Conservation (phyloP, 2,888 invertebrate species). For the Kuschelorhynchus macadamiae region DNA sequence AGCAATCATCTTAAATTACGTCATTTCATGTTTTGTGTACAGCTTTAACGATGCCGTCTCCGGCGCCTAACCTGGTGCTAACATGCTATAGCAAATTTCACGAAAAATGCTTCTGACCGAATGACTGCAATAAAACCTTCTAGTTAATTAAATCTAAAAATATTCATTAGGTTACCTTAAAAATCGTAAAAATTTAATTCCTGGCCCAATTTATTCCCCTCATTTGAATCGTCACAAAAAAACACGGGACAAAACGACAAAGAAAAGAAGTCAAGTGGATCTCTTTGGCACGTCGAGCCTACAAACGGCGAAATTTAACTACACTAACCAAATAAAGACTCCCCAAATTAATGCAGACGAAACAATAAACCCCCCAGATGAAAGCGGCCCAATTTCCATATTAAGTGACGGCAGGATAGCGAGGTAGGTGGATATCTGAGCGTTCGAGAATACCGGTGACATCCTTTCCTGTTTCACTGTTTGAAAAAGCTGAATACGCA, state of each 20-base stretch:
- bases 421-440: slow-evolving; percentile 42
- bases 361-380: slow-evolving; percentile 51
- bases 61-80: no score
- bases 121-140: no score
- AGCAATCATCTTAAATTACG: no score
- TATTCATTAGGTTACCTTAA: slow-evolving; percentile 14
- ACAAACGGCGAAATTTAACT: slow-evolving; percentile 49
- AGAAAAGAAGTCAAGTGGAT: slow-evolving; percentile 44
- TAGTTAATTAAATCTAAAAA: no score
- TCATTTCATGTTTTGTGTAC: no score
- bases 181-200: slow-evolving; percentile 30
- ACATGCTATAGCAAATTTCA: no score
- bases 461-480: slow-evolving; percentile 20
- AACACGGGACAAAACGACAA: slow-evolving; percentile 31
- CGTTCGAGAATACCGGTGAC: slow-evolving; percentile 28
- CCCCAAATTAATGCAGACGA: slow-evolving; percentile 52
- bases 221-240: slow-evolving; percentile 22
- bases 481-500: slow-evolving; percentile 8
- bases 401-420: slow-evolving; percentile 42
- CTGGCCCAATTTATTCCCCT: slow-evolving; percentile 18
- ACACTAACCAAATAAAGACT: slow-evolving; percentile 48
- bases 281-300: slow-evolving; percentile 36
- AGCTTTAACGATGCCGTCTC: no score
- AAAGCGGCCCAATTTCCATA: slow-evolving; percentile 50
- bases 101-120: no score